Conservation (phyloP, 2,888 invertebrate species). For the Erannis defoliaria region DNA sequence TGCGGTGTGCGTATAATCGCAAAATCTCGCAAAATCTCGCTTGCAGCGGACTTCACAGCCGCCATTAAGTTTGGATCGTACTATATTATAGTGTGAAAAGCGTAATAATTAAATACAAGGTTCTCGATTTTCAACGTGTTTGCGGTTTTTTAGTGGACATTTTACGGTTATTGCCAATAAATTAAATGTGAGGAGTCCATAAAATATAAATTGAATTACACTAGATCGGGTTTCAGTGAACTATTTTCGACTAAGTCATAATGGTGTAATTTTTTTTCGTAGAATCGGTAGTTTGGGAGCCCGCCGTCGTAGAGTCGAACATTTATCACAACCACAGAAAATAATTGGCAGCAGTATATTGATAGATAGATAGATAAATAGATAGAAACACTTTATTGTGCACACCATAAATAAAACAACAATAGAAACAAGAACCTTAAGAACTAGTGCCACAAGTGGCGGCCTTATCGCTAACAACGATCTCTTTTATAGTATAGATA, state of each 20-base stretch:
- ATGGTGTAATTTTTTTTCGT: constrained; percentile 59
- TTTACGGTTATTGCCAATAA: constrained; percentile 36
- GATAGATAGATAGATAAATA: no score
- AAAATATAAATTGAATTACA: constrained; percentile 49
- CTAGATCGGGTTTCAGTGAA: constrained; percentile 54
- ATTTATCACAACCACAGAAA: constrained; percentile 36
- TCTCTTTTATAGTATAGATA: no score
- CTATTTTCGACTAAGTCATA: constrained; percentile 61
- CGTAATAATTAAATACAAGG: constrained; percentile 6
- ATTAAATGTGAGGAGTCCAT: constrained; percentile 42
- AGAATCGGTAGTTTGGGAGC: constrained; percentile 46
- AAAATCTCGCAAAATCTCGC: no score
- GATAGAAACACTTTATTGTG: no score
- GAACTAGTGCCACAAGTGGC: no score
- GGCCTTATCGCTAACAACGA: no score
- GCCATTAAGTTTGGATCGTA: no score
- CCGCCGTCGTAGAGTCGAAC: constrained; percentile 33
- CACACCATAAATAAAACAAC: no score
- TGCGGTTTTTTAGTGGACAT: constrained; percentile 19
- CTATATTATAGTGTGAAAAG: constrained; percentile 1
- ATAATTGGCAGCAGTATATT: constrained; percentile 6
- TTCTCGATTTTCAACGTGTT: constrained; percentile 10
- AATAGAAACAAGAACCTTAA: no score
- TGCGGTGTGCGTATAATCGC: no score
- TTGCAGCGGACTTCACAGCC: no score